Evolutionary conservation across 2,797 vertebrate genomes (phyloP).

Genomic region (Menidia menidia): DNA sequence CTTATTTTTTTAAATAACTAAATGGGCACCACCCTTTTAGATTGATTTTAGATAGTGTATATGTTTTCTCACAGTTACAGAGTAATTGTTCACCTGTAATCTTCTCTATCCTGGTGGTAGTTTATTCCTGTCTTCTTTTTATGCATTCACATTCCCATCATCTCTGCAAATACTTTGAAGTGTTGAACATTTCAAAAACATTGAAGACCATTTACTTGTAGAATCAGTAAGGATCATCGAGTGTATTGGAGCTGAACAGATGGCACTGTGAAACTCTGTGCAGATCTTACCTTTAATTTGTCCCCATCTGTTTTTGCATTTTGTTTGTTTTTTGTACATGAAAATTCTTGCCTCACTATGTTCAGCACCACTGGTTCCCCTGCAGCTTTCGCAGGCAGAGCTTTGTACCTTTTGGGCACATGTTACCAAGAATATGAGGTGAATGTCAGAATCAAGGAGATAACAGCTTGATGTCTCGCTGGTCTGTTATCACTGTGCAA

Average conservation of each 20-base stretch:
- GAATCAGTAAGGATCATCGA: too few species aligned
- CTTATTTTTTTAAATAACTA: too few species aligned
- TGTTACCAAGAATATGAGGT: slow-evolving; percentile 72
- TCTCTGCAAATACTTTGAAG: background rate
- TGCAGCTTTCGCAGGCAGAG: slow-evolving; percentile 47
- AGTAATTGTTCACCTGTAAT: background rate
- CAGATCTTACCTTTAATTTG: background rate
- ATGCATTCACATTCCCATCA: background rate
- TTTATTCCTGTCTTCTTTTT: background rate
- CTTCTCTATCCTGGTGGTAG: background rate
- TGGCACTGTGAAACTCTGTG: background rate
- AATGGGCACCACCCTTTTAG: too few species aligned
- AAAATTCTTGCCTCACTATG: slow-evolving; percentile 11
- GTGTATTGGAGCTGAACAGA: too few species aligned
- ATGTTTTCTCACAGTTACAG: background rate
- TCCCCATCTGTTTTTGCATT: slow-evolving; percentile 10
- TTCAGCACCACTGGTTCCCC: slow-evolving; percentile 35
- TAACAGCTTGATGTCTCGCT: slow-evolving; percentile 76
- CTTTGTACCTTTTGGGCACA: slow-evolving; percentile 56
- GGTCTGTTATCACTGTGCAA: slow-evolving; percentile 69
- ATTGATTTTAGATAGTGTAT: too few species aligned
- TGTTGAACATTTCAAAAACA: background rate
- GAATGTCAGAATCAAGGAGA: slow-evolving; percentile 79
- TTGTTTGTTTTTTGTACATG: slow-evolving; percentile 22
- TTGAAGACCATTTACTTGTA: background rate